Evolutionary conservation across 2,888 invertebrate genomes (phyloP).

Genomic region (Chalcosyrphus nemorum): DNA sequence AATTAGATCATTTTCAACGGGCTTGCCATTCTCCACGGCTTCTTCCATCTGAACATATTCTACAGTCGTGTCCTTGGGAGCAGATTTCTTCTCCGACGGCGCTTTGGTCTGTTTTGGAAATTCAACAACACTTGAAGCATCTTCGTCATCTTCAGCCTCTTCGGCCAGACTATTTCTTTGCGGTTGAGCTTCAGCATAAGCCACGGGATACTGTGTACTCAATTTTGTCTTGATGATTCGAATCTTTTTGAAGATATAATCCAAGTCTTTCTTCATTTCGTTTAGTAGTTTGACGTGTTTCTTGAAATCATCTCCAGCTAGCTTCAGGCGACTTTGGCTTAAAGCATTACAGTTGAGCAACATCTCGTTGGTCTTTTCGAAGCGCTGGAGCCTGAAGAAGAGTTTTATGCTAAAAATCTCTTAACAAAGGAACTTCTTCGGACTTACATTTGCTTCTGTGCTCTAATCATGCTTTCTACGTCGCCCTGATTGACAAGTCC

Average conservation of each 20-base stretch:
- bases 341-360: conserved; percentile 97
- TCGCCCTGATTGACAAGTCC: conserved; percentile 96
- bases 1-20: conserved; percentile 80
- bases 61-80: conserved; percentile 77
- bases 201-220: conserved; percentile 87
- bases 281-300: conserved; percentile 92
- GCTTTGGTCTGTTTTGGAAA: conserved; percentile 39
- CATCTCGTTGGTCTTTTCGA: conserved; percentile 99
- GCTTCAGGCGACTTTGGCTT: conserved; percentile 93
- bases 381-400: conserved; percentile 91
- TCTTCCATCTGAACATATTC: conserved; percentile 82
- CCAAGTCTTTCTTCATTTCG: conserved; percentile 97
- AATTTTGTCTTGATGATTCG: conserved; percentile 91
- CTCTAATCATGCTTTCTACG: conserved; percentile 93
- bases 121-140: conserved; percentile 77
- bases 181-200: conserved; percentile 85
- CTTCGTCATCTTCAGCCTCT: conserved; percentile 82
- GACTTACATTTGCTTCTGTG: conserved; percentile 94
- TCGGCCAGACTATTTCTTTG: conserved; percentile 82
- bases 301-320: conserved; percentile 93
- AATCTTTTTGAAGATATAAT: conserved; percentile 96
- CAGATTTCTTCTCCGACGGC: conserved; percentile 73
- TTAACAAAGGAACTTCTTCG: background rate
- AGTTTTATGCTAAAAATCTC: background rate
- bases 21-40: conserved; percentile 81